Evolutionary conservation across 1,140 invertebrate genomes (phyloP).

Genomic region (Drosophila watanabei): DNA sequence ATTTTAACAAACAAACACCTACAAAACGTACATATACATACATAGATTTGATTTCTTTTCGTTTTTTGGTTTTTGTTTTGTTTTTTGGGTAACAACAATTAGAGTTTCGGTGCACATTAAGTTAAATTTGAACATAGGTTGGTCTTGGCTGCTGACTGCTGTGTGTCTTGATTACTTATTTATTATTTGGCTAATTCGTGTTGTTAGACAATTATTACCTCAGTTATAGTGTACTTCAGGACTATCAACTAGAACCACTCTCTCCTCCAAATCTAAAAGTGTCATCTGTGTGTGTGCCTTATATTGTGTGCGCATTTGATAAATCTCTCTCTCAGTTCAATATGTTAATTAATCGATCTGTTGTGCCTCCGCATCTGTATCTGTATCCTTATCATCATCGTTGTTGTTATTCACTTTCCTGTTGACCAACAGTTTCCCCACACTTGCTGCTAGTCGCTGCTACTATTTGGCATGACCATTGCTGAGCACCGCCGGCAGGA

Average conservation of each 20-base stretch:
- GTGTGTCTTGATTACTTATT: constrained; percentile 33
- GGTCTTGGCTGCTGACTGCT: constrained; percentile 27
- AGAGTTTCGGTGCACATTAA: constrained; percentile 58
- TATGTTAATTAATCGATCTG: constrained; percentile 9
- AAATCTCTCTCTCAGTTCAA: constrained; percentile 24
- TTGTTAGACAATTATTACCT: constrained; percentile 19
- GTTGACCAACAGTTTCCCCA: constrained; percentile 10
- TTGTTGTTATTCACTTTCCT: constrained; percentile 10
- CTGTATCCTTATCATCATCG: constrained; percentile 10
- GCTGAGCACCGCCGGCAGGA: constrained; percentile 83
- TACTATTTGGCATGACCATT: constrained; percentile 85
- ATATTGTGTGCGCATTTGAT: constrained; percentile 37
- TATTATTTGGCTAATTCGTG: constrained; percentile 41
- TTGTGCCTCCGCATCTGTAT: constrained; percentile 23
- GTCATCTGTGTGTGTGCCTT: constrained; percentile 19
- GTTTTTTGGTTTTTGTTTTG: neutral
- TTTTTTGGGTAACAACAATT: constrained; percentile 62
- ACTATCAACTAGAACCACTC: constrained; percentile 20
- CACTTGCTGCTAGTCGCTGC: constrained; percentile 13
- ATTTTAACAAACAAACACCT: constrained; percentile 53
- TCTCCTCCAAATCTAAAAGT: constrained; percentile 32
- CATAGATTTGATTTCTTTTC: constrained; percentile 15
- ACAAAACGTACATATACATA: constrained; percentile 41
- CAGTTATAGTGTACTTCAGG: constrained; percentile 29
- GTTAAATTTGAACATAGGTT: constrained; percentile 38